Evolutionary conservation across 2,113 vertebrate genomes (phyloP).

Genomic region (Leptosomus discolor): DNA sequence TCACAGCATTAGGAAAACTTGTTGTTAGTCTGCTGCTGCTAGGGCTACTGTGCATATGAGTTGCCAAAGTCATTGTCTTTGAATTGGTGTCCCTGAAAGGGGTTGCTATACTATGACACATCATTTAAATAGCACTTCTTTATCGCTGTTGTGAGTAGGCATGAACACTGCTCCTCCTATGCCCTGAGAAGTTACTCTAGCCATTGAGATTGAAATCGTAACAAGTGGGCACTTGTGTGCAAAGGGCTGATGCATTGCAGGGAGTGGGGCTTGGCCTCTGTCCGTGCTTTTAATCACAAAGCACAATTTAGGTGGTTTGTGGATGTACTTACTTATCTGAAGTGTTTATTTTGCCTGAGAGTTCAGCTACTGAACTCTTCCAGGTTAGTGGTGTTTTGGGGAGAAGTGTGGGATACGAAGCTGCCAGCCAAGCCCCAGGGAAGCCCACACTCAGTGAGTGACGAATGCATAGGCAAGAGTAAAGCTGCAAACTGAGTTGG

Average conservation of each 20-base stretch:
- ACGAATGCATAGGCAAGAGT: background rate
- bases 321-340: background rate
- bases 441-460: background rate
- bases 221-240: background rate
- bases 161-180: background rate
- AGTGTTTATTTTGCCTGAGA: background rate
- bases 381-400: background rate
- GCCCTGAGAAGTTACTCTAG: background rate
- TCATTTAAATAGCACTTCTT: background rate
- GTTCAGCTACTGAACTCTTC: background rate
- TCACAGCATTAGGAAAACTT: conserved; percentile 36
- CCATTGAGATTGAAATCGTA: background rate
- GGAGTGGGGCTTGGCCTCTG: background rate
- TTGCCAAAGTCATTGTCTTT: background rate
- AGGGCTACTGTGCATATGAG: background rate
- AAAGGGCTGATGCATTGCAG: background rate
- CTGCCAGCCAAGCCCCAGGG: background rate
- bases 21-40: background rate
- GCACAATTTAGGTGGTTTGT: background rate
- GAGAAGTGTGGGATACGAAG: background rate
- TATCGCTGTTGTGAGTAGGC: background rate
- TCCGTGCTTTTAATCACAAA: background rate
- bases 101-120: background rate
- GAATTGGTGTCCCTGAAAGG: background rate
- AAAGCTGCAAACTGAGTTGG: background rate